Percentiles rank a stretch among this genome's conserved stretches.
These are phyloP conservation scores for Parauchenoglanis punctatus DNA, from an alignment of 2,797 vertebrate genomes.

Conservation along the genomic window DNA sequence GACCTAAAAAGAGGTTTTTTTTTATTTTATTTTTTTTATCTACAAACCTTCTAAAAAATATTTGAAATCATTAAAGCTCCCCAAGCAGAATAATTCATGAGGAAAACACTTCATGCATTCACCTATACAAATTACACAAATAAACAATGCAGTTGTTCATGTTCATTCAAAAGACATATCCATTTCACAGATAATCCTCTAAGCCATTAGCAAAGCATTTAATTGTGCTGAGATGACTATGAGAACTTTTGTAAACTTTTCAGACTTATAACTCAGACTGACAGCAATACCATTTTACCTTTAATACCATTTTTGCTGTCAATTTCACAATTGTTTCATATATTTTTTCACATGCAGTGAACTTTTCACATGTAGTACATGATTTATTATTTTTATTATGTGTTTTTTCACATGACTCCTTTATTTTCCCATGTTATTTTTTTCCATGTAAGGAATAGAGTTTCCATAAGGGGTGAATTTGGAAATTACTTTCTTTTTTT, in stretches of 20 bases:
- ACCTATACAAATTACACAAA: neutral
- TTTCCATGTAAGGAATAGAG: neutral
- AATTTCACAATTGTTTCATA: too few relatives aligned
- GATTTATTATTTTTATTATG: neutral
- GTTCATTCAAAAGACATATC: neutral
- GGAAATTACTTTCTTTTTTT: neutral
- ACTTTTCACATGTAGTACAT: neutral
- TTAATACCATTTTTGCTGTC: neutral
- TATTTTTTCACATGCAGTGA: neutral
- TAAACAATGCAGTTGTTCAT: neutral
- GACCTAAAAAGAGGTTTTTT: neutral
- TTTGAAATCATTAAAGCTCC: slow-evolving; percentile 14
- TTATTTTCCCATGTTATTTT: neutral
- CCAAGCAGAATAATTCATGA: neutral
- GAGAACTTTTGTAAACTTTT: neutral
- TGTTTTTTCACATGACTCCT: neutral
- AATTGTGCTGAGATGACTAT: neutral
- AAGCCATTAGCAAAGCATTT: neutral
- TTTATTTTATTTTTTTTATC: neutral
- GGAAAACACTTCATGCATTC: neutral
- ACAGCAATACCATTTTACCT: neutral
- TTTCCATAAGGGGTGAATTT: neutral
- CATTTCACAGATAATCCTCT: neutral
- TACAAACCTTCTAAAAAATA: slow-evolving; percentile 10
- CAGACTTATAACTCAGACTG: neutral